Evolutionary conservation across 1,140 invertebrate species (phyloP).

Genomic region (Drosophila nannoptera): DNA sequence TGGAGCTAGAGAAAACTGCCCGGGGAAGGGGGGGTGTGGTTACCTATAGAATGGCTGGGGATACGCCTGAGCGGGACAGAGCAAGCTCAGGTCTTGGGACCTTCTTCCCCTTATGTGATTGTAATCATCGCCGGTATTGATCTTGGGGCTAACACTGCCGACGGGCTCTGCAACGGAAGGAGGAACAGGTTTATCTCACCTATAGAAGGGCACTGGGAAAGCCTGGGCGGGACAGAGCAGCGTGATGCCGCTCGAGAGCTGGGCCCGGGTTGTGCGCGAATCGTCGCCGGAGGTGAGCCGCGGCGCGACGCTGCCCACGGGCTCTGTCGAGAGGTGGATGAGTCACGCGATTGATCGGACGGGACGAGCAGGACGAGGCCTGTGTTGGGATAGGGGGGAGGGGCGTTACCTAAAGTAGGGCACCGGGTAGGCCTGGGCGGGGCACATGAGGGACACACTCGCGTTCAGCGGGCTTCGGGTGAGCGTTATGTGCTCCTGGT

Average conservation of each 20-base stretch:
- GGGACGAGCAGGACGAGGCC: slow-evolving; percentile 9
- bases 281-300: slow-evolving; percentile 80
- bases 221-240: slow-evolving; percentile 84
- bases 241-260: slow-evolving; percentile 79
- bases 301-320: slow-evolving; percentile 82
- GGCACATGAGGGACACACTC: slow-evolving; percentile 82
- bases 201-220: slow-evolving; percentile 84
- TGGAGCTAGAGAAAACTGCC: slow-evolving; percentile 46
- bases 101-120: slow-evolving; percentile 68
- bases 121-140: slow-evolving; percentile 74
- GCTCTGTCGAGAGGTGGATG: too few species aligned
- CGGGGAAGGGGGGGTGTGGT: slow-evolving; percentile 50
- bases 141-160: slow-evolving; percentile 79
- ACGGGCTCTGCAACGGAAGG: slow-evolving; percentile 77
- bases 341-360: too few species aligned
- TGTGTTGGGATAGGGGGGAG: slow-evolving; percentile 27
- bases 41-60: slow-evolving; percentile 84
- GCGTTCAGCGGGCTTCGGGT: slow-evolving; percentile 65
- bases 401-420: slow-evolving; percentile 83
- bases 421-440: slow-evolving; percentile 84
- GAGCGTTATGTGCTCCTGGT: slow-evolving; percentile 64
- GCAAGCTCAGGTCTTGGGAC: slow-evolving; percentile 80
- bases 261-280: slow-evolving; percentile 80
- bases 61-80: slow-evolving; percentile 85
- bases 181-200: slow-evolving; percentile 79